Evolutionary conservation across 1,140 invertebrate genomes (phyloP), one percentile per base, ranked within the genome.

Genomic region (Samia ricini): DNA sequence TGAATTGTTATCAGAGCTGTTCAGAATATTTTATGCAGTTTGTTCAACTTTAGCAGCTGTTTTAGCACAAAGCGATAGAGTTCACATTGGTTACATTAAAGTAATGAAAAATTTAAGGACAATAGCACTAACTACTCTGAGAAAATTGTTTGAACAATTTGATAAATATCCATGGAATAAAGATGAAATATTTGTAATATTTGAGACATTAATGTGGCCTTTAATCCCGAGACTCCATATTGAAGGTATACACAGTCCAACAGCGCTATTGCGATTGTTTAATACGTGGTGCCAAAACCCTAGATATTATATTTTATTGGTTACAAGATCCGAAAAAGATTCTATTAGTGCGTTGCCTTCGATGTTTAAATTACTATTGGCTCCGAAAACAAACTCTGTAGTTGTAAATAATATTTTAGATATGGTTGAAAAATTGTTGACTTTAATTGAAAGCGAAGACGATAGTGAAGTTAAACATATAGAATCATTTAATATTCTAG

Each of bases 201-300:
- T 95, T 79, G 87, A 95, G 52, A 93, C 95, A 0, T 94, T 95
- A 54, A 92, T 99, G 18, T 98, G 96, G 94, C 97, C 97, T 0
- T 93, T 94, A 76, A 83, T 98, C 54, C 88, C 92, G n/a, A 95
- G 94, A 76, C 81, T 98, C 0, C 93, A 95, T 0, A 88, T 93
- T 57, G 97, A 98, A 79, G 95, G 96, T 24, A 94, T 98, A 57
- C 94, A 97, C 71, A 95, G 93, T 74, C 96, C 97, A 1, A 97
- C 97, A 3, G 92, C 95, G 2, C 83, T 98, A 54, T 84, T 98
- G 10, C 97, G 95, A 82, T 84, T 98, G 2, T 92, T 98, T 7
- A 86, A 92, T 2, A 86, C 92, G 2, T 98, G 97, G 96, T 93
- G 94, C 63, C 90, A 93, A 68, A 94, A 96, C 89, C 93, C 95